phyloP scores from a whole-genome alignment of 2,797 vertebrate species.

The Tokudaia tokunoshimensis region DNA sequence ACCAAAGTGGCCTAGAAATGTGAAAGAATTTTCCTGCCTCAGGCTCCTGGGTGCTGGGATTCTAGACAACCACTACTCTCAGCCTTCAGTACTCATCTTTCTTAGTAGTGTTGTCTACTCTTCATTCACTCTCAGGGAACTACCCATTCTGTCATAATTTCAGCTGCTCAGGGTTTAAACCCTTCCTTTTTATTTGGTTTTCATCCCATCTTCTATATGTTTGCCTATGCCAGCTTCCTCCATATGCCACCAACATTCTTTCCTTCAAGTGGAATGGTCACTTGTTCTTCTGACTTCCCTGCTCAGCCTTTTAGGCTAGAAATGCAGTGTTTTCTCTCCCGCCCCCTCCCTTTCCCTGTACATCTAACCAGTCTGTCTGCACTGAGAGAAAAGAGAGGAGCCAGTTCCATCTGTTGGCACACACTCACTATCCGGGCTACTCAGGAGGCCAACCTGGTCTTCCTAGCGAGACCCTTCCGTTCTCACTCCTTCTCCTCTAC shows the following conservation, averaged over 20 bases:
- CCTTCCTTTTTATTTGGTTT: slow-evolving; percentile 1
- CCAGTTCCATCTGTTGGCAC: background rate
- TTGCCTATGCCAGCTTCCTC: background rate
- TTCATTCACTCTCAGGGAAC: background rate
- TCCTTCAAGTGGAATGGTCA: background rate
- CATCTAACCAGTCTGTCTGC: background rate
- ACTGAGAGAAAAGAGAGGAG: background rate
- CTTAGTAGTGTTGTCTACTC: background rate
- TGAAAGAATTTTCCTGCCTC: background rate
- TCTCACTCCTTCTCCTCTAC: slow-evolving; percentile 12
- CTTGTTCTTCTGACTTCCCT: background rate
- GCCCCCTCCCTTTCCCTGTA: background rate
- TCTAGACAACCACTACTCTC: no score
- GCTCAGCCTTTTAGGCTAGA: background rate
- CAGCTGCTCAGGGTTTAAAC: background rate
- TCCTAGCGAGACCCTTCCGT: background rate
- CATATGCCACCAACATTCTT: background rate
- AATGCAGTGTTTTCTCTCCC: background rate
- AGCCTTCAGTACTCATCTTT: background rate
- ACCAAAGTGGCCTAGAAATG: background rate
- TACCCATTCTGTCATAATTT: background rate
- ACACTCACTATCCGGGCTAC: background rate
- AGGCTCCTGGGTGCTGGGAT: background rate
- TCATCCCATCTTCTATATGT: slow-evolving; percentile 9
- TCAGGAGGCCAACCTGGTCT: background rate